phyloP scores from a whole-genome alignment of 2,113 vertebrate species.

The Haliaeetus leucogaster region DNA sequence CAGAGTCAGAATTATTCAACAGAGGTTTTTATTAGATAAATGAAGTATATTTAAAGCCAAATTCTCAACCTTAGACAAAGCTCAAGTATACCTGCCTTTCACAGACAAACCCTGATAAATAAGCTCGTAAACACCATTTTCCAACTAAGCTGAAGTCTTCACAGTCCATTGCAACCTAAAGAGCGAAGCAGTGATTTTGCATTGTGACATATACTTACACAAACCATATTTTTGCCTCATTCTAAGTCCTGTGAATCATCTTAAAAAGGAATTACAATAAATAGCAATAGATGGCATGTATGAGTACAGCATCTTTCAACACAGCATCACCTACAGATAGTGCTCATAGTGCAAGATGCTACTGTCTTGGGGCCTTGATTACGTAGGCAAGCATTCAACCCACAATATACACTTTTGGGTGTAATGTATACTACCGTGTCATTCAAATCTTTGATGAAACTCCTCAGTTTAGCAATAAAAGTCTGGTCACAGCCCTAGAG shows the following conservation, averaged over 20 bases:
- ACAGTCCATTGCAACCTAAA: background rate
- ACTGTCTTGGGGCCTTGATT: background rate
- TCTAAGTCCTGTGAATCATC: background rate
- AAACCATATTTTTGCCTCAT: background rate
- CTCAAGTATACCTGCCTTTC: background rate
- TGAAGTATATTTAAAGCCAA: background rate
- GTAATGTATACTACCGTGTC: background rate
- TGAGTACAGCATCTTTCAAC: background rate
- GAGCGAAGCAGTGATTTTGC: background rate
- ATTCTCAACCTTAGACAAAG: background rate
- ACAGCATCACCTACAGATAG: background rate
- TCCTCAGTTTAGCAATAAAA: background rate
- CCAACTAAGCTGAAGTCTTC: background rate
- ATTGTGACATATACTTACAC: background rate
- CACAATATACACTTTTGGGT: background rate
- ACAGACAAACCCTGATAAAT: background rate
- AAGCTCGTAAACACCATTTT: background rate
- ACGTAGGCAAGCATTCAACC: background rate
- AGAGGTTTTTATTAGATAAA: background rate
- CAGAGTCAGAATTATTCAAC: background rate
- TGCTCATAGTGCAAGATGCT: background rate
- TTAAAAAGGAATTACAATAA: background rate
- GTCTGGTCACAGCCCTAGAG: background rate
- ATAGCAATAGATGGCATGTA: background rate
- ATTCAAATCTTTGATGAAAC: background rate